phyloP scores from a whole-genome alignment of 2,888 invertebrate species.

The Zeuzera pyrina region DNA sequence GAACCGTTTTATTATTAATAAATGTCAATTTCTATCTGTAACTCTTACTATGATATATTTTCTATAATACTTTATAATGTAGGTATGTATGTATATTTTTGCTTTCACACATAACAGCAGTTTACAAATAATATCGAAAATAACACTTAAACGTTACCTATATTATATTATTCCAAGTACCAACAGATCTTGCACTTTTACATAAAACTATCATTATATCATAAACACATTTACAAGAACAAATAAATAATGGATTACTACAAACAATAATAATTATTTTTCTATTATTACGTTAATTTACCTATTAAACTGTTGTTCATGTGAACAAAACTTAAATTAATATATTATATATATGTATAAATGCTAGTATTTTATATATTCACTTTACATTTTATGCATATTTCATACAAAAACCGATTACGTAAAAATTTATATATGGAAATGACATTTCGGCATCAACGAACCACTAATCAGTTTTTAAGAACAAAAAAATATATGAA shows the following conservation, averaged over 20 bases:
- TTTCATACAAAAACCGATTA: too few relatives aligned
- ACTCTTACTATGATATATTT: neutral
- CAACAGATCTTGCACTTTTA: slow-evolving; percentile 52
- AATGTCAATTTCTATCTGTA: neutral
- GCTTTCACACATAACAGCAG: slow-evolving; percentile 41
- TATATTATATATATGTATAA: too few relatives aligned
- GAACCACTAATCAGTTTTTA: too few relatives aligned
- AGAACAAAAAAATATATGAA: too few relatives aligned
- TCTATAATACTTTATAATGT: neutral
- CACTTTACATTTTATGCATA: too few relatives aligned
- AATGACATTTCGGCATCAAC: too few relatives aligned
- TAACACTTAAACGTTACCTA: slow-evolving; percentile 45
- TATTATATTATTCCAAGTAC: slow-evolving; percentile 27
- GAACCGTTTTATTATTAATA: slow-evolving; percentile 2
- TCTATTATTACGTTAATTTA: too few relatives aligned
- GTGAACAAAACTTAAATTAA: too few relatives aligned
- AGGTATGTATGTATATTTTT: slow-evolving; percentile 17
- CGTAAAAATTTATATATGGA: too few relatives aligned
- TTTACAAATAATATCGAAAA: slow-evolving; percentile 34
- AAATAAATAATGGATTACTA: slow-evolving; percentile 1
- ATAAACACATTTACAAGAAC: slow-evolving; percentile 21
- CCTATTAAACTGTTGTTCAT: too few relatives aligned
- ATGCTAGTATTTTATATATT: too few relatives aligned
- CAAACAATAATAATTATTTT: neutral
- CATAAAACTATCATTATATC: slow-evolving; percentile 31